phyloP scores from a whole-genome alignment of 2,797 vertebrate species.

The Platyrinchus mystaceus region DNA sequence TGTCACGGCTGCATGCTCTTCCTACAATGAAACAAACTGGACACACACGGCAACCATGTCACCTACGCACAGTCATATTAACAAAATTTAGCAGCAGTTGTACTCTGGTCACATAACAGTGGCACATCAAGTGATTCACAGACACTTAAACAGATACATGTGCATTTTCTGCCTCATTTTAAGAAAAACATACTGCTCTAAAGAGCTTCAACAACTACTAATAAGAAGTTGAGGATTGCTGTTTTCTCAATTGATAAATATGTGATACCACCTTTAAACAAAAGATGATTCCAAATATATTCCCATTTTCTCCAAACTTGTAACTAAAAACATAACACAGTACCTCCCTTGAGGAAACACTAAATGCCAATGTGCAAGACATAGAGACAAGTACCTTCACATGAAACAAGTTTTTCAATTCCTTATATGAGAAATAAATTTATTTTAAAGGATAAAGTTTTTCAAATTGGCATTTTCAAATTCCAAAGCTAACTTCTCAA shows the following conservation, averaged over 20 bases:
- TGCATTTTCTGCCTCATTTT: neutral
- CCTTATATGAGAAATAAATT: neutral
- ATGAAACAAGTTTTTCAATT: neutral
- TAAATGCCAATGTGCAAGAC: neutral
- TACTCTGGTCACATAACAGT: neutral
- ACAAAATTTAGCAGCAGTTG: neutral
- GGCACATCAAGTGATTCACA: neutral
- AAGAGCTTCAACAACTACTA: neutral
- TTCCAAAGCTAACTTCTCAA: neutral
- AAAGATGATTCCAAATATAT: neutral
- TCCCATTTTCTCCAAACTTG: neutral
- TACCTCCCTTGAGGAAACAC: neutral
- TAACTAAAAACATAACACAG: fast-evolving
- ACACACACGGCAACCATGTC: neutral
- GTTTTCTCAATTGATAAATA: neutral
- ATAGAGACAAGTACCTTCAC: neutral
- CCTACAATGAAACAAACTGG: neutral
- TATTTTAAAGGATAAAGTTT: neutral
- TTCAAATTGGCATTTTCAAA: neutral
- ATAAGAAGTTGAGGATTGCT: neutral
- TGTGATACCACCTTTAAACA: neutral
- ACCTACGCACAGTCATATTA: neutral
- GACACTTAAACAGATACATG: neutral
- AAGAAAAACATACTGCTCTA: neutral
- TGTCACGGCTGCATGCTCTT: neutral